Evolutionary conservation across 2,113 vertebrate species (phyloP).

Genomic region (Athene cunicularia): DNA sequence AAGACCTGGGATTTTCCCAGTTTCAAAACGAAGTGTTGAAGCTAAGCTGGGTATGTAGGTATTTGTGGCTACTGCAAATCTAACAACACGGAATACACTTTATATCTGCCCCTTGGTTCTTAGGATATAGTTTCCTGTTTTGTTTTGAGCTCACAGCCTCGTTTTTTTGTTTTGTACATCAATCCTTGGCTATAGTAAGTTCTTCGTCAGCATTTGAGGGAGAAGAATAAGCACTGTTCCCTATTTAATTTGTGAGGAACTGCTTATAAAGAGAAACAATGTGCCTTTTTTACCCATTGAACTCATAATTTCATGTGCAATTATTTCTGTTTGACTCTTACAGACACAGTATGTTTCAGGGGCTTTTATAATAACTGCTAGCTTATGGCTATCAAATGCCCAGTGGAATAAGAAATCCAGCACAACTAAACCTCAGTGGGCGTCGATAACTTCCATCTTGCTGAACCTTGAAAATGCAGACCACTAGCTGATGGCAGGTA

Average conservation of each 20-base stretch:
- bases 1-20: neutral
- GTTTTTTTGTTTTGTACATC: neutral
- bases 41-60: neutral
- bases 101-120: neutral
- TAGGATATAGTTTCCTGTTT: neutral
- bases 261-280: neutral
- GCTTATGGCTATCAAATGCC: neutral
- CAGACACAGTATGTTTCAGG: neutral
- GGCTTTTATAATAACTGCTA: neutral
- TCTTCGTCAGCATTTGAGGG: neutral
- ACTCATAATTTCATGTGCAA: neutral
- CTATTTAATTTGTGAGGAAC: neutral
- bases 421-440: neutral
- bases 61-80: neutral
- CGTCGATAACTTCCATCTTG: neutral
- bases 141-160: neutral
- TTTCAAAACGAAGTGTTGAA: neutral
- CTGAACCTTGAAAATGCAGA: neutral
- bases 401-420: neutral
- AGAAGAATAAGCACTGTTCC: neutral
- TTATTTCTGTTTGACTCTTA: neutral
- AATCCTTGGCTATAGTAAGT: neutral
- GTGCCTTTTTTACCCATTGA: neutral
- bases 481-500: neutral
- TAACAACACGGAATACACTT: neutral